phyloP scores from a whole-genome alignment of 2,113 vertebrate species.

The Pyrgilauda ruficollis region DNA sequence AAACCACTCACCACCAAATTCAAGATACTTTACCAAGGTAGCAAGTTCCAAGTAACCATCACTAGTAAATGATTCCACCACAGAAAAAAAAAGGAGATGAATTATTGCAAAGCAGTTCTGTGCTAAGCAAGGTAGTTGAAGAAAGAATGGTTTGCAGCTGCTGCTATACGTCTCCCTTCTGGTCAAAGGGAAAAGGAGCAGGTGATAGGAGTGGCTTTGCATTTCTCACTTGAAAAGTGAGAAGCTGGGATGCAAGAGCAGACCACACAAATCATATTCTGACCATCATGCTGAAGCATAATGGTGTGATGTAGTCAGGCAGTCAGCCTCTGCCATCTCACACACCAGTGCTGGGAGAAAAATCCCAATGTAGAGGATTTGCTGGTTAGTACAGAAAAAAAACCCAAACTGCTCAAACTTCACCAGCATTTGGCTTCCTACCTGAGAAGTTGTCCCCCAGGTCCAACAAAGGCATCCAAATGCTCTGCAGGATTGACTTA shows the following conservation, averaged over 20 bases:
- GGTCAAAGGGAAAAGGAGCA: background rate
- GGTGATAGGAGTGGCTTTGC: fast-evolving
- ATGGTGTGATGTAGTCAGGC: background rate
- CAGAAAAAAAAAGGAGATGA: background rate
- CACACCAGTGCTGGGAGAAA: fast-evolving
- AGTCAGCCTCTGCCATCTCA: background rate
- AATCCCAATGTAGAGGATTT: background rate
- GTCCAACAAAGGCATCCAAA: background rate
- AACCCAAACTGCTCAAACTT: background rate
- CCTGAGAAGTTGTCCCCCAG: background rate
- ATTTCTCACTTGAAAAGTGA: background rate
- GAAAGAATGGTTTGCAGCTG: background rate
- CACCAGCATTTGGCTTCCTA: background rate
- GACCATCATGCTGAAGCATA: background rate
- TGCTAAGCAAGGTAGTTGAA: background rate
- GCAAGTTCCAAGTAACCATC: background rate
- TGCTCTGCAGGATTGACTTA: background rate
- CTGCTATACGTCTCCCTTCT: background rate
- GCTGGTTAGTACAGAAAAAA: background rate
- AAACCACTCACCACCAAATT: background rate
- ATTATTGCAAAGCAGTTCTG: background rate
- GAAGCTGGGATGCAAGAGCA: background rate
- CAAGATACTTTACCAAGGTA: background rate
- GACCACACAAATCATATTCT: background rate
- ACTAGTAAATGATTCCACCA: background rate